Evolutionary conservation across 2,888 invertebrate genomes (phyloP), one percentile per base, ranked within the genome.

Genomic region (Yponomeuta malinellus): DNA sequence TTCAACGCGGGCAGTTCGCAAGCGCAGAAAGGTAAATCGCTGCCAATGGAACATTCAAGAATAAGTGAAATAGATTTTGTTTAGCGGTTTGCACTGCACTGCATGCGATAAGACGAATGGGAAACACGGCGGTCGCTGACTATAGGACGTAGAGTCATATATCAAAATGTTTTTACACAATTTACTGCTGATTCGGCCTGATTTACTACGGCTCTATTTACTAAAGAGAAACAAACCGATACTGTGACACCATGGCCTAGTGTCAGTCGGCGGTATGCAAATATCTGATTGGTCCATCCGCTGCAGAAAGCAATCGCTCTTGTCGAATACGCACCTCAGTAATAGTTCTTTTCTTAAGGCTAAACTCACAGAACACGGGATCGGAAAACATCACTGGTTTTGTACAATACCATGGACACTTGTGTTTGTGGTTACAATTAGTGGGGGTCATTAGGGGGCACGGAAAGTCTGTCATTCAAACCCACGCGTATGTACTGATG

Each of bases 391-490:
- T 65, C 10, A 31, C 33, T 65, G 29, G 12, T 31, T 65, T 65
- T 33, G 31, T 31, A 10, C 29, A 33, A 31, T 65, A 65, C 29
- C 31, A 59, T 5, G 15, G 3, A 12, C 15, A 15, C 15, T 59
- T 15, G 12, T 59, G 12, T 59, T 59, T 59, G 12, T 59, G 12
- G 52, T 59, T 59, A 15, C 12, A 15, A 15, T 59, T 59, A 59
- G 52, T 59, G 15, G 52, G 52, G 52, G 52, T 15, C 15, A 59
- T 59, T 15, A 15, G 52, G 52, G 52, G 52, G 52, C 33, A 33
- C 33, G 31, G 31, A 10, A 65, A 23, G 59, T 71, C 71, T 75
- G 74, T 75, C 76, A 76, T 76, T 73, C 72, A 69, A 72, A 73
- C 74, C 75, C 72, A 74, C 73, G 72, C 71, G 71, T 71, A 43